phyloP scores from a whole-genome alignment of 2,797 vertebrate species.

The Taenioides sp. region DNA sequence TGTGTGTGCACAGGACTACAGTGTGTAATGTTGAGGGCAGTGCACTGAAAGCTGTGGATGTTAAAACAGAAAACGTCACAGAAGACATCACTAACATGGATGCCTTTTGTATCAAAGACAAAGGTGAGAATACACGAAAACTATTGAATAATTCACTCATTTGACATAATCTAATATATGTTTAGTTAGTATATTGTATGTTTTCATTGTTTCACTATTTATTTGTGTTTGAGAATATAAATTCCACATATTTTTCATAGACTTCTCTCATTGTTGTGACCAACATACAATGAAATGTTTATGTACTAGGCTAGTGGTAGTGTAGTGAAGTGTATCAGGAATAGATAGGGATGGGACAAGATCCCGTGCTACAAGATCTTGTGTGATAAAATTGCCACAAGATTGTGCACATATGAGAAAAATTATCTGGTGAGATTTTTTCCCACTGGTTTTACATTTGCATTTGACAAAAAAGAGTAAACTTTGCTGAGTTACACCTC shows the following conservation, averaged over 20 bases:
- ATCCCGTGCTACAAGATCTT: no score
- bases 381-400: no score
- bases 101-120: conserved; percentile 87
- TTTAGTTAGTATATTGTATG: background rate
- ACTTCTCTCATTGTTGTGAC: background rate
- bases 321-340: no score
- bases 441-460: no score
- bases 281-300: background rate
- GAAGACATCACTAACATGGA: conserved; percentile 69
- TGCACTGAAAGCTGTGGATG: conserved; percentile 80
- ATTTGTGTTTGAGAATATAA: background rate
- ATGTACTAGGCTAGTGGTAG: background rate
- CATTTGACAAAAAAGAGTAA: background rate
- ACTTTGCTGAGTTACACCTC: background rate
- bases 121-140: conserved; percentile 75
- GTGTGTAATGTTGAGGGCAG: conserved; percentile 80
- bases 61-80: conserved; percentile 82
- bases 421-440: no score
- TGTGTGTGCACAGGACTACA: conserved; percentile 74
- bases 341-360: no score
- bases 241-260: background rate
- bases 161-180: background rate
- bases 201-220: background rate
- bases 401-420: no score
- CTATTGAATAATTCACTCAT: background rate